Conservation (phyloP, 2,888 invertebrate genomes). For the Dryococelus australis region DNA sequence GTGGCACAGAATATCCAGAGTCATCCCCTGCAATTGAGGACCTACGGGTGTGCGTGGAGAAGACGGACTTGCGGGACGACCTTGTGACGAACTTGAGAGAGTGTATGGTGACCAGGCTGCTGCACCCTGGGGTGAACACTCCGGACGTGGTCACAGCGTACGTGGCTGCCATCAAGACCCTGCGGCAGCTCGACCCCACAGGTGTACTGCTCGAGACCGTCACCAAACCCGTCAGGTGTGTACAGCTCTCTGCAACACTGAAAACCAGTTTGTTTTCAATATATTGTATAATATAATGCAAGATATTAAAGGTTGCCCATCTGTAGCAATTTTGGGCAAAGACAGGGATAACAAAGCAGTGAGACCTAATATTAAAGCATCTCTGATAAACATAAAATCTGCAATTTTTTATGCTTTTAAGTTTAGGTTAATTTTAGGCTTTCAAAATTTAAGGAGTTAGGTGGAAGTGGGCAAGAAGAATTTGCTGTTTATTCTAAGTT, state of each 20-base stretch:
- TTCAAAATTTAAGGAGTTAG: too few species aligned
- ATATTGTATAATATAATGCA: neutral
- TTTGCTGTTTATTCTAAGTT: too few species aligned
- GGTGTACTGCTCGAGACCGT: constrained; percentile 94
- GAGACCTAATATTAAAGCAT: too few species aligned
- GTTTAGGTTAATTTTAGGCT: too few species aligned
- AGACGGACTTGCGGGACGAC: constrained; percentile 81
- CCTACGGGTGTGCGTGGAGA: constrained; percentile 82
- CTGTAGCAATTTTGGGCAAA: too few species aligned
- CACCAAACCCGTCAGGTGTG: constrained; percentile 83
- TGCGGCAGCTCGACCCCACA: constrained; percentile 90
- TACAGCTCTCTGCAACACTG: neutral
- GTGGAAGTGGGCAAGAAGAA: too few species aligned
- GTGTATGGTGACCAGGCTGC: constrained; percentile 83
- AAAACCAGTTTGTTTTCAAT: neutral
- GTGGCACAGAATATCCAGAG: constrained; percentile 83
- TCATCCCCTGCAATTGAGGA: constrained; percentile 93
- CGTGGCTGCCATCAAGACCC: constrained; percentile 91
- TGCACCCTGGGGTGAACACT: constrained; percentile 96
- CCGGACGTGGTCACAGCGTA: constrained; percentile 96
- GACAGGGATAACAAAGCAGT: too few species aligned
- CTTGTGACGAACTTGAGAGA: constrained; percentile 81
- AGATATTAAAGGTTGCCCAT: neutral
- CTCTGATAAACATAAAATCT: too few species aligned
- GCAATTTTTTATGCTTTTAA: too few species aligned